Conservation (phyloP, 2,797 vertebrate species). For the Cheirogaleus major region DNA sequence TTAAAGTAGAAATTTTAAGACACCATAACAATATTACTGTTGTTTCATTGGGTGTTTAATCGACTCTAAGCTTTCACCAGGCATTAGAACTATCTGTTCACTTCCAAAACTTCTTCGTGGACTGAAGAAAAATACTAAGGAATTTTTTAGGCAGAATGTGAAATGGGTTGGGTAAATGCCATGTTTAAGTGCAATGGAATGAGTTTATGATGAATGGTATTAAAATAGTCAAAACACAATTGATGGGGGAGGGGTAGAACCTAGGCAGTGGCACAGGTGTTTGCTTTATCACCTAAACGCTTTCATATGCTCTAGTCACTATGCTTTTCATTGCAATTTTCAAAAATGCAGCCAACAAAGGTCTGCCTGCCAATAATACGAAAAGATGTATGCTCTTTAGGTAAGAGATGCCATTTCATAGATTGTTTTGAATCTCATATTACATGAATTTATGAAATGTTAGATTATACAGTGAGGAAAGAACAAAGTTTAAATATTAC, state of each 20-base stretch:
- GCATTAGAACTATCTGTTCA: neutral
- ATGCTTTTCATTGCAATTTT: neutral
- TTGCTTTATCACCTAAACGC: neutral
- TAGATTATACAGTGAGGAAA: neutral
- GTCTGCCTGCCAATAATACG: neutral
- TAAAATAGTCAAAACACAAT: neutral
- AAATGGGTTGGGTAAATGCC: neutral
- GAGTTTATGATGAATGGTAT: neutral
- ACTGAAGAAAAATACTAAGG: neutral
- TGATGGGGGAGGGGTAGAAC: neutral
- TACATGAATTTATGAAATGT: neutral
- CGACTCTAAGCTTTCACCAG: slow-evolving; percentile 8
- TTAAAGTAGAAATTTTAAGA: slow-evolving; percentile 27
- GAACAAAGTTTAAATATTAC: neutral
- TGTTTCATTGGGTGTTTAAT: slow-evolving; percentile 55
- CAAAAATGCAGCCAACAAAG: neutral
- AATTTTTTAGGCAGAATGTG: neutral
- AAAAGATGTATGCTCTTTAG: neutral
- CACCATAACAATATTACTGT: neutral
- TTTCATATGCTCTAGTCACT: neutral
- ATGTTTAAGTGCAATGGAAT: neutral
- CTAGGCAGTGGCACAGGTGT: neutral
- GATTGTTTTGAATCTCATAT: neutral
- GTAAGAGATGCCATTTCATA: neutral
- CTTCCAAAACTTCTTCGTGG: neutral